Evolutionary conservation across 1,140 invertebrate genomes (phyloP).

Genomic region (Rhagoletis pomonella): DNA sequence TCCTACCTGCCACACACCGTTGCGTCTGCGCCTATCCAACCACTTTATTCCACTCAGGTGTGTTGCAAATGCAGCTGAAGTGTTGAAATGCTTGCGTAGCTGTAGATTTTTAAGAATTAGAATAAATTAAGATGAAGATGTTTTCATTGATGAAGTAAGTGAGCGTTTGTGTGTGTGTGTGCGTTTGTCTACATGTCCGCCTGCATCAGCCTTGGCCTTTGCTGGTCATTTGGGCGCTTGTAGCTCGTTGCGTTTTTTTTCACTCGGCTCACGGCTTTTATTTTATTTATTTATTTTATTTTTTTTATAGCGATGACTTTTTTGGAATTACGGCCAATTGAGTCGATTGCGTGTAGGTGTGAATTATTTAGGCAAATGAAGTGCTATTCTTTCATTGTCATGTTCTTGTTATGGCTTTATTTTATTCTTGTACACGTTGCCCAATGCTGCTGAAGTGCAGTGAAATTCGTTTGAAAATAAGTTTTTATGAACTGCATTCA

Average conservation of each 20-base stretch:
- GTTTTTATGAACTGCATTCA: not conserved
- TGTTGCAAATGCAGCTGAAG: constrained; percentile 35
- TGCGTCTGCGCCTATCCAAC: not conserved
- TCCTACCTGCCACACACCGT: not conserved
- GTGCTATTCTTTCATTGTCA: not conserved
- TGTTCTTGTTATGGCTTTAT: not conserved
- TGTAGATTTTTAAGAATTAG: constrained; percentile 35
- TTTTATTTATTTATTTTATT: not conserved
- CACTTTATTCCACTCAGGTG: not conserved
- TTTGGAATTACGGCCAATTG: constrained; percentile 22
- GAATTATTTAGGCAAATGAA: constrained; percentile 7
- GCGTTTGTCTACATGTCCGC: too few species aligned
- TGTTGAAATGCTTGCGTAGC: constrained; percentile 6
- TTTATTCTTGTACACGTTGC: not conserved
- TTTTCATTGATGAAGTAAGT: constrained; percentile 22
- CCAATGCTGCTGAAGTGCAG: not conserved
- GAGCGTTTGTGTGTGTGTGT: not conserved
- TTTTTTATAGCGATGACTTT: not conserved
- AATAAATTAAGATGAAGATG: constrained; percentile 46
- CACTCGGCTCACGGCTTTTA: not conserved
- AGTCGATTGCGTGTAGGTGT: constrained; percentile 18
- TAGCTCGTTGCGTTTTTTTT: not conserved
- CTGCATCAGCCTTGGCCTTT: not conserved
- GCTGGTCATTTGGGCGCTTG: not conserved
- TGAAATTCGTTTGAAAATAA: not conserved